A percentile compares a stretch with the other conserved stretches of the same genome.
Evolutionary conservation across 2,888 invertebrate species (phyloP).

Genomic region (Patella pellucida): DNA sequence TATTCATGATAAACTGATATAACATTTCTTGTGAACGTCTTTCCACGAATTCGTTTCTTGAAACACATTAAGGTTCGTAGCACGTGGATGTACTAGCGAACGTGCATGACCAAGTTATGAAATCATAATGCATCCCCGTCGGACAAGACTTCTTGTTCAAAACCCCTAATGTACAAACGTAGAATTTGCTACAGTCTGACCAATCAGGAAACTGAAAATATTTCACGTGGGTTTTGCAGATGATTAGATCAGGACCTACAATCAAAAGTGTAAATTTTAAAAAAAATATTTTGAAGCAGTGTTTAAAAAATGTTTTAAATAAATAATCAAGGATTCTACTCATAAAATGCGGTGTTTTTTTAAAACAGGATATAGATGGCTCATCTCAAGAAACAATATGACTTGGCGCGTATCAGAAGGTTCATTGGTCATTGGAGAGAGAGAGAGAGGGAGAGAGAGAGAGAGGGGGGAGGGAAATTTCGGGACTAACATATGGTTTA

Average conservation of each 20-base stretch:
- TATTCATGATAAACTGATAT: no score
- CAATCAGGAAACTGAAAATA: conserved; percentile 33
- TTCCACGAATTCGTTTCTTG: neutral
- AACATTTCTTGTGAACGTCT: no score
- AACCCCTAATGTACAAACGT: conserved; percentile 22
- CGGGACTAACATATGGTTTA: no score
- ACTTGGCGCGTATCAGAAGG: no score
- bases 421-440: no score
- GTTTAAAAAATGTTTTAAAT: neutral
- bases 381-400: no score
- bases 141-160: conserved; percentile 16
- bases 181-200: conserved; percentile 27
- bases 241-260: conserved; percentile 14
- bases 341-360: no score
- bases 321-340: no score
- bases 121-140: conserved; percentile 26
- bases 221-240: conserved; percentile 28
- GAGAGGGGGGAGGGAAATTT: no score
- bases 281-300: neutral
- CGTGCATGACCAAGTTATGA: conserved; percentile 27
- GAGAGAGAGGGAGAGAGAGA: no score
- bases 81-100: conserved; percentile 23
- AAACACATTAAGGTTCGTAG: neutral
- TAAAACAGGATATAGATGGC: no score
- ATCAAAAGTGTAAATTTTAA: neutral